These are phyloP conservation scores for Brachypalpus laphriformis DNA, from an alignment of 2,888 invertebrate species.

Conservation along the genomic window DNA sequence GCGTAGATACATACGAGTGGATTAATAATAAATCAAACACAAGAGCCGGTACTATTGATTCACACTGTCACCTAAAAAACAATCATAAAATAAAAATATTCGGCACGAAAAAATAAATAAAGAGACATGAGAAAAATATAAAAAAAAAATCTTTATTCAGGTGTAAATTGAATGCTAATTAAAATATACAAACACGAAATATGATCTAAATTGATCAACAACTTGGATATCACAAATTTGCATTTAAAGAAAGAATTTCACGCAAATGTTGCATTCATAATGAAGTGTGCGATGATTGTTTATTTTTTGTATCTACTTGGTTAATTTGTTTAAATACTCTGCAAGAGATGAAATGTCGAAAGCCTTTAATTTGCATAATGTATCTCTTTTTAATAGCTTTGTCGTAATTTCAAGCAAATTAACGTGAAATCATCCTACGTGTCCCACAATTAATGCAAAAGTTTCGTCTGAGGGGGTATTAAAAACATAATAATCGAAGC, in stretches of 20 bases:
- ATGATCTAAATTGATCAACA: constrained; percentile 2
- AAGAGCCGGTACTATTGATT: constrained; percentile 5
- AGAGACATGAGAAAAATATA: background rate
- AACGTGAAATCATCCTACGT: background rate
- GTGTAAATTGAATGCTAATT: constrained; percentile 18
- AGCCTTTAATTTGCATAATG: background rate
- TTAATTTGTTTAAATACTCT: background rate
- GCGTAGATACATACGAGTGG: background rate
- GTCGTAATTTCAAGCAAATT: background rate
- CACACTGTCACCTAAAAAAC: background rate
- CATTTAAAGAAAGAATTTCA: background rate
- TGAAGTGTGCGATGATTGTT: background rate
- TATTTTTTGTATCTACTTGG: background rate
- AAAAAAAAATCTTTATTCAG: background rate
- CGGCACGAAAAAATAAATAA: background rate
- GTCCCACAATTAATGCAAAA: background rate
- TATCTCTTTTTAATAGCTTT: background rate
- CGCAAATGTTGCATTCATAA: background rate
- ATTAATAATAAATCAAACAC: constrained; percentile 20
- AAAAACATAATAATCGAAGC: background rate
- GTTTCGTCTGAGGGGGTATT: background rate
- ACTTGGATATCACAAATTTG: background rate
- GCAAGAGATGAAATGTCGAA: background rate
- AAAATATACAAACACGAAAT: background rate
- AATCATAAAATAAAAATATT: background rate